These are phyloP conservation scores for Notechis scutatus DNA, from an alignment of 2,113 vertebrate genomes.

Conservation along the genomic window DNA sequence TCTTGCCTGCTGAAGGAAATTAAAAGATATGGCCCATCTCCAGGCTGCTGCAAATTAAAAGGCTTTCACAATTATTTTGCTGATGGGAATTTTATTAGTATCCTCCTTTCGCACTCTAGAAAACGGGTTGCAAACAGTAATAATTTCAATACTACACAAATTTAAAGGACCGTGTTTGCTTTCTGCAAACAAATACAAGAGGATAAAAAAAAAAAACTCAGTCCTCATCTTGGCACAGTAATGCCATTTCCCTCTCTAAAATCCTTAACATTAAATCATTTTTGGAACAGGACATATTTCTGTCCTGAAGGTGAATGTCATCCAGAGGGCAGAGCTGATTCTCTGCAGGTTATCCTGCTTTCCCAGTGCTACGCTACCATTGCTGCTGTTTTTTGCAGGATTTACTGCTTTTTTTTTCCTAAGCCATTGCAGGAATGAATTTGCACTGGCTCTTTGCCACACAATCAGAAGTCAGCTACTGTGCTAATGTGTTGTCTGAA, in stretches of 20 bases:
- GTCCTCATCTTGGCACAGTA: neutral
- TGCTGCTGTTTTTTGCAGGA: constrained; percentile 20
- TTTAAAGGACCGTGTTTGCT: neutral
- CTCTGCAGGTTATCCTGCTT: constrained; percentile 24
- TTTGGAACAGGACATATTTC: constrained; percentile 11
- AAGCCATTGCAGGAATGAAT: constrained; percentile 29
- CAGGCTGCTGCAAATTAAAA: constrained; percentile 2
- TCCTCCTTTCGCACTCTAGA: neutral
- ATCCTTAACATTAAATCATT: neutral
- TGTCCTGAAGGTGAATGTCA: constrained; percentile 13
- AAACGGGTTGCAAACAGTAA: neutral
- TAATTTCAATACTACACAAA: neutral
- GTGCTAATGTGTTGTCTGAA: constrained; percentile 10
- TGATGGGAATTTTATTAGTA: neutral
- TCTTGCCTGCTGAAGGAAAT: neutral
- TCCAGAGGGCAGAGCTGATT: constrained; percentile 27
- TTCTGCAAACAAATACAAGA: neutral
- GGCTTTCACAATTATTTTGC: neutral
- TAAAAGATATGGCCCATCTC: neutral
- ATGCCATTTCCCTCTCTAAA: neutral
- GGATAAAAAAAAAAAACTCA: neutral
- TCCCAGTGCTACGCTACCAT: constrained; percentile 15
- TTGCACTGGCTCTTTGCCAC: constrained; percentile 26
- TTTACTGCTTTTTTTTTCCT: neutral
- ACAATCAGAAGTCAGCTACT: constrained; percentile 5